Evolutionary conservation across 2,888 invertebrate species (phyloP), one percentile per base, ranked within the genome.

Genomic region (Harpalus rubripes): DNA sequence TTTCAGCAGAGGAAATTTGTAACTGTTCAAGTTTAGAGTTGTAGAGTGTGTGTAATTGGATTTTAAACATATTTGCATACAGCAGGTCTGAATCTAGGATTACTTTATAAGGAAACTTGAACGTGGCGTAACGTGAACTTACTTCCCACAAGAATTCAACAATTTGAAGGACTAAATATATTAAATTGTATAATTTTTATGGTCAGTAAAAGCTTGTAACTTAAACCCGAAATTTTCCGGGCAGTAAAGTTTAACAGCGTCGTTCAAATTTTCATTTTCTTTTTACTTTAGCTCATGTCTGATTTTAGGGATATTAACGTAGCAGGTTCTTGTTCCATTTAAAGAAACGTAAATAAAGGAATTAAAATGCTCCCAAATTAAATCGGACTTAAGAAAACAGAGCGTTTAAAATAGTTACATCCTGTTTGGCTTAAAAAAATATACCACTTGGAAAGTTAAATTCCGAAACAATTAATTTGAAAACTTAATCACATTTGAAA

Each of bases 281-380:
- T 68, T 63, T 63, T 68, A 39, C 44, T 52, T 12, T 32, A 32
- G 4, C 22, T 22, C 32, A 26, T 65, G 65, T 39, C 68, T 68
- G 68, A 68, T 68, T 68, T 32, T 68, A 68, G 15, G 39, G 68
- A 68, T 68, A 68, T 68, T 68, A 68, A 39, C 15, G 68, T 15
- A n/a, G 15, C 39, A 32, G 26, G 39, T 68, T 26, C 32, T 68
- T 18, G 63, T 63, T 63, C 12, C 63, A 22, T 22, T 63, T 68
- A 26, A 16, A 59, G 59, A 68, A 68, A 68, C 68, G 15, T 68
- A 68, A 68, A 68, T 68, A 68, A 39, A 68, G 68, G 32, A n/a
- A 39, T 32, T 12, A 68, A 68, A 68, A 68, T 32, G 32, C 68
- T 68, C 15, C 32, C 68, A 26, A 68, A 63, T 63, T 63, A 63